Evolutionary conservation across 35 echinoderm and acorn worm species (phyloP).

Genomic region (Ophioderma brevispina): DNA sequence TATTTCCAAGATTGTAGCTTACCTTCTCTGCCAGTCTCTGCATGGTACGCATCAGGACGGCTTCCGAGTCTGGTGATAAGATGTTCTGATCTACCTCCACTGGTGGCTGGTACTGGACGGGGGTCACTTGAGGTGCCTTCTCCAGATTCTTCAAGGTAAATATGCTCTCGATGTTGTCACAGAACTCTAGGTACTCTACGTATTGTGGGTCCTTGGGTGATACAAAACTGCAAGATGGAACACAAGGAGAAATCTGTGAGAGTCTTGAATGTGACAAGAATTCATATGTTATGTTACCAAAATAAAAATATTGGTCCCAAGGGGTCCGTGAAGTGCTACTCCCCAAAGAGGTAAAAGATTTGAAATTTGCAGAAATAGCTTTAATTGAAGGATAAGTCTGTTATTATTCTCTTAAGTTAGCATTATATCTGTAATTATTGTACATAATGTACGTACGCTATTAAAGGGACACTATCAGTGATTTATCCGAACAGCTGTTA

Average conservation of each 20-base stretch:
- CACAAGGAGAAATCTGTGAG: background rate
- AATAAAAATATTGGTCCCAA: too few species aligned
- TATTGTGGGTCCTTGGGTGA: constrained; percentile 71
- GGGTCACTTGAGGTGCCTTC: constrained; percentile 83
- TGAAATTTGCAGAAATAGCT: too few species aligned
- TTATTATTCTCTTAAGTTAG: too few species aligned
- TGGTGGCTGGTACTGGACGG: constrained; percentile 77
- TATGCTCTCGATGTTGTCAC: constrained; percentile 90
- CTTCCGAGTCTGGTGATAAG: constrained; percentile 50
- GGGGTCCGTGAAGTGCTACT: too few species aligned
- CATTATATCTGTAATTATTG: too few species aligned
- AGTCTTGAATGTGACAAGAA: background rate
- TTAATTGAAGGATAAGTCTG: too few species aligned
- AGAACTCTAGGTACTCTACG: constrained; percentile 77
- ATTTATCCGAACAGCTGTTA: too few species aligned
- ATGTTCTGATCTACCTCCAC: constrained; percentile 89
- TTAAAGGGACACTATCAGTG: too few species aligned
- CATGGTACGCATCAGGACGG: constrained; percentile 57
- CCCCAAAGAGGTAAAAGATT: too few species aligned
- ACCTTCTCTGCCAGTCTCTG: constrained; percentile 85
- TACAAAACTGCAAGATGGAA: constrained; percentile 67
- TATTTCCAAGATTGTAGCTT: too few species aligned
- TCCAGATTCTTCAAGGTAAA: constrained; percentile 97
- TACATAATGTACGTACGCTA: too few species aligned
- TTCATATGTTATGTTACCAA: background rate